Conservation (phyloP, 2,888 invertebrate genomes). For the Drosophila mercatorum region DNA sequence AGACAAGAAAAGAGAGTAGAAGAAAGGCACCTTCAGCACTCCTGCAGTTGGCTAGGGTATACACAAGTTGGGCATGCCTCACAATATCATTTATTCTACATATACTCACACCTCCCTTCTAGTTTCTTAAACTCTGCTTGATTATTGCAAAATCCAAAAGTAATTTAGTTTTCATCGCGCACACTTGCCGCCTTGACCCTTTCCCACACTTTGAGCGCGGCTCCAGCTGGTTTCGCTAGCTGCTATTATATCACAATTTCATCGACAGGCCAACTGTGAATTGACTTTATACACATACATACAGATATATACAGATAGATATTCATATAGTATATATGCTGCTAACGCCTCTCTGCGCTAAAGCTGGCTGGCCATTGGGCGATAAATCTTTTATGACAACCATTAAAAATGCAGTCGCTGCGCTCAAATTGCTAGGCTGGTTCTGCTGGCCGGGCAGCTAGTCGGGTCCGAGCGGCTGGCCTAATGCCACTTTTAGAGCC, state of each 20-base stretch:
- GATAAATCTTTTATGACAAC: conserved; percentile 70
- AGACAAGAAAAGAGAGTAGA: no score
- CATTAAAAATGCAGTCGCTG: conserved; percentile 58
- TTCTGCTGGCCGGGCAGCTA: conserved; percentile 9
- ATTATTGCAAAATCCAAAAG: background rate
- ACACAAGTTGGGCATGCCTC: background rate
- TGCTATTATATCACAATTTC: conserved; percentile 44
- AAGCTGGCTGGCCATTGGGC: conserved; percentile 43
- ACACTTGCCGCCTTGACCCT: conserved; percentile 21
- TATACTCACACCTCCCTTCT: background rate
- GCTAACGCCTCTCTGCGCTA: conserved; percentile 44
- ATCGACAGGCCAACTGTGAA: conserved; percentile 33
- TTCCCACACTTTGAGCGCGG: conserved; percentile 6
- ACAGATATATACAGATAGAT: background rate
- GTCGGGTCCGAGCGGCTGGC: conserved; percentile 18
- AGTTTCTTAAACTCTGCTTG: background rate
- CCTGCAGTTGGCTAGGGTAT: no score
- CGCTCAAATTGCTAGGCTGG: conserved; percentile 53
- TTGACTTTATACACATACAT: conserved; percentile 2
- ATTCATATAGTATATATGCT: conserved; percentile 3
- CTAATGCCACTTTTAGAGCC: conserved; percentile 73
- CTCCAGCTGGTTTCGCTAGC: conserved; percentile 32
- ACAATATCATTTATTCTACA: background rate
- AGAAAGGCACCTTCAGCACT: no score
- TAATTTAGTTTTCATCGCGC: conserved; percentile 8